phyloP scores from a whole-genome alignment of 2,797 vertebrate genomes.

The Pampus argenteus region DNA sequence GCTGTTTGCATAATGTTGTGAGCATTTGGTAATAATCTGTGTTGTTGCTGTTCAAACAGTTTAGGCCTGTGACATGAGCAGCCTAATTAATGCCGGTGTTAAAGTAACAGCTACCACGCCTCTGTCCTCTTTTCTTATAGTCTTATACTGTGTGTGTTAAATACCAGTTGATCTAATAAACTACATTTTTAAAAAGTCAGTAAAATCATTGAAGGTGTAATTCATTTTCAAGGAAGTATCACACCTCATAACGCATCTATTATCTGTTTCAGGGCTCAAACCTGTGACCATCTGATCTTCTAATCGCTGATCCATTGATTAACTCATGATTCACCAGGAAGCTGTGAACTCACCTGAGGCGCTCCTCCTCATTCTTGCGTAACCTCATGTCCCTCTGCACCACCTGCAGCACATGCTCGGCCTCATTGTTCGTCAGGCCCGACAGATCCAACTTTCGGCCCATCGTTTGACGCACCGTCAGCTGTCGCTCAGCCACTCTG shows the following conservation, averaged over 20 bases:
- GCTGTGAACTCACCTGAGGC: constrained; percentile 88
- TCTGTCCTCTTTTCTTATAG: too few species aligned
- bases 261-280: not conserved
- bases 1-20: not conserved
- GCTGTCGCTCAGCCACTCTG: constrained; percentile 28
- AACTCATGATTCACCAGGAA: not conserved
- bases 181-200: too few species aligned
- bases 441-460: constrained; percentile 94
- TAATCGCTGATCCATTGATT: not conserved
- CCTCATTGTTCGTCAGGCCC: constrained; percentile 90
- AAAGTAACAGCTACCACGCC: too few species aligned
- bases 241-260: not conserved
- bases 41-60: not conserved
- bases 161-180: too few species aligned
- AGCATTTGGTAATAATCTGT: not conserved
- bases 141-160: too few species aligned
- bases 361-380: constrained; percentile 91
- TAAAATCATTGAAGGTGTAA: too few species aligned
- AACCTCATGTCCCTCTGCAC: constrained; percentile 94
- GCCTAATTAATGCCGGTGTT: too few species aligned
- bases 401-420: constrained; percentile 92
- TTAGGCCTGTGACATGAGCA: not conserved
- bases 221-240: too few species aligned
- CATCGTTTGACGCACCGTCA: constrained; percentile 76
- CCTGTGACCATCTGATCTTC: not conserved